phyloP scores from a whole-genome alignment of 1,140 invertebrate species.

The Colletes latitarsis region DNA sequence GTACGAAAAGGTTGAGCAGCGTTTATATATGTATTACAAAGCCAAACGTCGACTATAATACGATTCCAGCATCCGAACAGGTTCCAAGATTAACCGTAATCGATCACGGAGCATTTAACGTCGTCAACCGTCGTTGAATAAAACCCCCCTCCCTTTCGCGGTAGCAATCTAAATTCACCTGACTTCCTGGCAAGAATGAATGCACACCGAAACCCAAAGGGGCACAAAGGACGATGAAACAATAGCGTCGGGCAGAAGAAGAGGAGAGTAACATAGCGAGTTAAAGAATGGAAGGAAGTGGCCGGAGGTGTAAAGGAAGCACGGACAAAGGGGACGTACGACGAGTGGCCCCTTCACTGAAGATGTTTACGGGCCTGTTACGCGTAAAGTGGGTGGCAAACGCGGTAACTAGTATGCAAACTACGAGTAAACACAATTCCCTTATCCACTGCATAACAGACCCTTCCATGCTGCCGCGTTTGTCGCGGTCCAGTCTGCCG shows the following conservation, averaged over 20 bases:
- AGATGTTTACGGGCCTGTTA: constrained; percentile 76
- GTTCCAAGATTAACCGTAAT: not conserved
- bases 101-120: not conserved
- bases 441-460: constrained; percentile 67
- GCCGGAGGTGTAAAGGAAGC: constrained; percentile 38
- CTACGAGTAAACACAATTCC: constrained; percentile 78
- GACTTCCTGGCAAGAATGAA: constrained; percentile 3
- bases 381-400: constrained; percentile 69
- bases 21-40: not conserved
- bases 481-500: constrained; percentile 40
- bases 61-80: not conserved
- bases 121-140: not conserved
- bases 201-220: not conserved
- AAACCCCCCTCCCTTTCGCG: not conserved
- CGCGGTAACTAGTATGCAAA: constrained; percentile 77
- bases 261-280: not conserved
- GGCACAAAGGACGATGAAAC: constrained; percentile 22
- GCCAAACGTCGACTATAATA: not conserved
- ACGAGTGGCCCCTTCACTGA: constrained; percentile 69
- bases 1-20: not conserved
- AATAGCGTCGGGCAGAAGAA: not conserved
- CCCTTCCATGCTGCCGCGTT: constrained; percentile 38
- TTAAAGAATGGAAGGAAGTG: constrained; percentile 48
- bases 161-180: constrained; percentile 2
- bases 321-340: constrained; percentile 64